Percentiles rank a stretch among this genome's conserved stretches.
phyloP scores from a whole-genome alignment of 2,797 vertebrate species.

The Megaceryle alcyon region DNA sequence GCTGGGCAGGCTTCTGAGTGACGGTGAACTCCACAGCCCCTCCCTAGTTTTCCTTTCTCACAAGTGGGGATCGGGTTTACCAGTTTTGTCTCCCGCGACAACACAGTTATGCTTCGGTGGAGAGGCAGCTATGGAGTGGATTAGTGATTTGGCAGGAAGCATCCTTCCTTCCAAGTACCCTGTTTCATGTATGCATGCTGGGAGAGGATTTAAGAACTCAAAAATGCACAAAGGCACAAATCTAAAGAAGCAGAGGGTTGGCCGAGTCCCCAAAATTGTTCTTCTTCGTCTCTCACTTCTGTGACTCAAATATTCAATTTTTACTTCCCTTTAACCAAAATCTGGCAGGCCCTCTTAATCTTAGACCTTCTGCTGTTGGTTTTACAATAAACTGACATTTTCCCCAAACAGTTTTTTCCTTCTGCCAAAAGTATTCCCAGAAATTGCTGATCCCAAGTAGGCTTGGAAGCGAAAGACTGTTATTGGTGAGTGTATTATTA shows the following conservation, averaged over 20 bases:
- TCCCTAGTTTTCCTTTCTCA: neutral
- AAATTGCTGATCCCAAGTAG: neutral
- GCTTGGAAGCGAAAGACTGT: neutral
- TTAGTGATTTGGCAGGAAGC: neutral
- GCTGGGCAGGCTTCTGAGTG: neutral
- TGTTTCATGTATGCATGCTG: neutral
- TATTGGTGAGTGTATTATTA: neutral
- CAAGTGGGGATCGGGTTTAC: neutral
- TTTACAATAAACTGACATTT: slow-evolving; percentile 40
- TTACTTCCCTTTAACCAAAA: neutral
- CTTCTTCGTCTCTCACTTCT: neutral
- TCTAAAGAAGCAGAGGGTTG: neutral
- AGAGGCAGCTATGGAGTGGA: neutral
- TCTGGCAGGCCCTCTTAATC: neutral
- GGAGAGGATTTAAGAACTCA: neutral
- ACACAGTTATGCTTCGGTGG: neutral
- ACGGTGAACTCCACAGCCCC: neutral
- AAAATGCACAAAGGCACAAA: neutral
- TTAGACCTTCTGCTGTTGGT: neutral
- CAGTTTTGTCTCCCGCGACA: neutral
- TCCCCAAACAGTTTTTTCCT: slow-evolving; percentile 2
- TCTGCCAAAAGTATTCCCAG: neutral
- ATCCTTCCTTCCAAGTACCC: neutral
- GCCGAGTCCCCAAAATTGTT: neutral
- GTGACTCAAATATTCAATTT: neutral